Base-by-base conservation (phyloP, 2,113 vertebrate species). In the Trinectes maculatus region DNA sequence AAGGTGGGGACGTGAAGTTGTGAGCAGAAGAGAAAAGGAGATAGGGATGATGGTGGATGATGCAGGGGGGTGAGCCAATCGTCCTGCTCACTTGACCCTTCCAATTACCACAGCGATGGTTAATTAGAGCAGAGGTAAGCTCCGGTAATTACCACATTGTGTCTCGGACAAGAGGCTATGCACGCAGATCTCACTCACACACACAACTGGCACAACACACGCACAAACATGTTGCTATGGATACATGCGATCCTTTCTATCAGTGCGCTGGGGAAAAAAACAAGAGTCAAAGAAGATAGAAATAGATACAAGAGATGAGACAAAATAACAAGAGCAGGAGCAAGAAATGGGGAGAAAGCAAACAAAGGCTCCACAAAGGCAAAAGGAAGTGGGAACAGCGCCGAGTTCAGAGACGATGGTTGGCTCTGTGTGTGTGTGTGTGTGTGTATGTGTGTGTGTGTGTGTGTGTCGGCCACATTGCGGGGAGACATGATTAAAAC, bases 61-160 rank as follows among this genome's bases (percentile, higher is more conserved):
- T 80, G 80, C 74, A 59, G 63, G 82, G 83, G 80, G 88, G 85
- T 91, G 87, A 90, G 89, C 87, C 84, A 87, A 92, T 91, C 81
- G 81, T 89, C 86, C 80, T 85, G 89, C 82, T 87, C 90, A 91
- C 91, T 92, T 92, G 91, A 93, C 92, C 91, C 83, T 57, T 91
- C 84, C 88, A 89, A 92, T 93, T 92, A 92, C 89, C 89, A 86
- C 80, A 52, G 87, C 82, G 82, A 82, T 79, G 90, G 85, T 90
- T 92, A 92, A 92, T 92, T 93, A 92, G 90, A 79, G 22, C 82
- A 29, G 84, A 91, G 92, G 91, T 91, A 90, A 92, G 91, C 89
- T 89, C 84, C 40, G 77, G 90, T 91, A 91, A 92, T 93, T 91
- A 92, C 86, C 87, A 71, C 86, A 91, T 91, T 91, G 89, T 91